Percentiles rank a stretch among this genome's conserved stretches.
Conservation (phyloP, 2,113 vertebrate genomes). For the Gobiocypris rarus region DNA sequence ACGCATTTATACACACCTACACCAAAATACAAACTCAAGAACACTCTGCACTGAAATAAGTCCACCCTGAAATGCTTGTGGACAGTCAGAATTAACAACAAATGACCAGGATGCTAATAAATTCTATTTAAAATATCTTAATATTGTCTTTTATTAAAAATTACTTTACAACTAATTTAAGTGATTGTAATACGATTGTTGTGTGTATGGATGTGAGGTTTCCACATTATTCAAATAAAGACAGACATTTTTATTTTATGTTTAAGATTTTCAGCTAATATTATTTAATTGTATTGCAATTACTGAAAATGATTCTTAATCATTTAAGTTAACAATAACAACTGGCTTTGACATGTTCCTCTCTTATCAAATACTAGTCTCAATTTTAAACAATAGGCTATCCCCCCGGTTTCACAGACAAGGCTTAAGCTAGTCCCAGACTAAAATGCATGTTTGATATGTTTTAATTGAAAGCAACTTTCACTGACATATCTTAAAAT, state of each 20-base stretch:
- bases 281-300: neutral
- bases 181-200: neutral
- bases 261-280: neutral
- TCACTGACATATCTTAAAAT: too few relatives aligned
- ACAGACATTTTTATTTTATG: neutral
- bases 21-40: slow-evolving; percentile 70
- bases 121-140: neutral
- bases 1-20: slow-evolving; percentile 86
- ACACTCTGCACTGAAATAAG: neutral
- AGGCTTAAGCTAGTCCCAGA: too few relatives aligned
- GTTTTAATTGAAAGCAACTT: too few relatives aligned
- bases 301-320: neutral
- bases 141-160: neutral
- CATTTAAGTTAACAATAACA: neutral
- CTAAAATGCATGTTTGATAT: too few relatives aligned
- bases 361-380: too few relatives aligned
- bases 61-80: neutral
- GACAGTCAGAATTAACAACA: neutral
- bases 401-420: too few relatives aligned
- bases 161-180: neutral
- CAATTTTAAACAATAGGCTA: too few relatives aligned
- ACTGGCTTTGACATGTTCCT: neutral
- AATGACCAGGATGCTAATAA: neutral
- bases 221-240: neutral
- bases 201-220: neutral